Conservation (phyloP, 2,113 vertebrate species). For the Dolichotis patagonum region DNA sequence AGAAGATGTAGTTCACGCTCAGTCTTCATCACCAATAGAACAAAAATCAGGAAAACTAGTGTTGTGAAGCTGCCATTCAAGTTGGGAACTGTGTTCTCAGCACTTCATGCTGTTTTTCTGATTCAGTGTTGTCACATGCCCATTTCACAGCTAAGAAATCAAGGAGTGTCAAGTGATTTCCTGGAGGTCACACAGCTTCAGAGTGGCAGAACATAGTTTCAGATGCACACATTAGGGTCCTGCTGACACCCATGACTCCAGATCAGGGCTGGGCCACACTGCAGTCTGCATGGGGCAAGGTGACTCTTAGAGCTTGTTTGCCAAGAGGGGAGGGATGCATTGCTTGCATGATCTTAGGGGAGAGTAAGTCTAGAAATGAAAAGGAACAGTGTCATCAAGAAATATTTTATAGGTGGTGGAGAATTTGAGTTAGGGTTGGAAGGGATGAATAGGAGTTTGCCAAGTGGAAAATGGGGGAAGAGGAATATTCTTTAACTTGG, state of each 20-base stretch:
- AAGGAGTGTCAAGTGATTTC: neutral
- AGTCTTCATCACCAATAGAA: neutral
- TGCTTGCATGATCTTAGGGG: neutral
- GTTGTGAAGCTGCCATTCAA: neutral
- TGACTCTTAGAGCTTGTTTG: neutral
- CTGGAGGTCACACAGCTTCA: neutral
- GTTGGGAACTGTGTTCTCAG: neutral
- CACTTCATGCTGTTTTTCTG: neutral
- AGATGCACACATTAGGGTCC: neutral
- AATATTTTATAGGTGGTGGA: neutral
- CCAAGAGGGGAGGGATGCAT: neutral
- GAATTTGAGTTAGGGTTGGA: neutral
- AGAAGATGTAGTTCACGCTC: neutral
- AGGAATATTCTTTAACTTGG: neutral
- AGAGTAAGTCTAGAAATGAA: neutral
- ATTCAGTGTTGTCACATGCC: neutral
- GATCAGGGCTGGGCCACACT: neutral
- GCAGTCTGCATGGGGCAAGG: neutral
- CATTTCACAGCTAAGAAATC: neutral
- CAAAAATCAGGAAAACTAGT: neutral
- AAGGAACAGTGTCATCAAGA: neutral
- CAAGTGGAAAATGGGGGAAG: neutral
- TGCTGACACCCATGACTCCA: neutral
- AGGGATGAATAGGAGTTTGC: conserved; percentile 12
- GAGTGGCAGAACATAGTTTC: neutral